Evolutionary conservation across 2,888 invertebrate species (phyloP).

Genomic region (Calephelis perditalis): DNA sequence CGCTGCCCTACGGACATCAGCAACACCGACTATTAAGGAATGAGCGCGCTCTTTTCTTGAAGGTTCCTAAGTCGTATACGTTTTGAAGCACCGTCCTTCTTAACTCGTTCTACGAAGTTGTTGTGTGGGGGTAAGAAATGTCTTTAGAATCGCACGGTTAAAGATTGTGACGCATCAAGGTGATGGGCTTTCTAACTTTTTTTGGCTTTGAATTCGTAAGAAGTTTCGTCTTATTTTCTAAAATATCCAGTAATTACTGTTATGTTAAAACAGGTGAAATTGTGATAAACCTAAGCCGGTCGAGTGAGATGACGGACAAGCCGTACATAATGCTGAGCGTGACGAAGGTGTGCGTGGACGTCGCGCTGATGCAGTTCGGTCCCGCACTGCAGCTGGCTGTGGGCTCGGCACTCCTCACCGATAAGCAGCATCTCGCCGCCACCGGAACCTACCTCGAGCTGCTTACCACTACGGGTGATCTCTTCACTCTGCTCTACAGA

Average conservation of each 20-base stretch:
- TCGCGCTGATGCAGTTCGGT: conserved; percentile 87
- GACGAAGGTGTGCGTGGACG: conserved; percentile 83
- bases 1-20: too few species aligned
- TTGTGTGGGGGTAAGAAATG: too few species aligned
- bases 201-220: too few species aligned
- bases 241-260: background rate
- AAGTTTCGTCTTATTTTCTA: too few species aligned
- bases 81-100: too few species aligned
- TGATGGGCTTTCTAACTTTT: too few species aligned
- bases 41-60: too few species aligned
- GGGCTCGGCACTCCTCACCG: conserved; percentile 72
- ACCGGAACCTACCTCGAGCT: conserved; percentile 88
- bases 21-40: too few species aligned
- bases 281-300: conserved; percentile 81
- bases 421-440: conserved; percentile 85
- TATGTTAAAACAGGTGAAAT: conserved; percentile 65
- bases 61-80: too few species aligned
- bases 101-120: too few species aligned
- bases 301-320: conserved; percentile 81
- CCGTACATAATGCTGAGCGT: conserved; percentile 86
- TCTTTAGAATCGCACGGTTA: too few species aligned
- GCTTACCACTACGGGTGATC: conserved; percentile 81
- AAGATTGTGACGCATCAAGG: too few species aligned
- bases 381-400: conserved; percentile 83
- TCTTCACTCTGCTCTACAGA: conserved; percentile 85